Evolutionary conservation across 2,888 invertebrate species (phyloP).

Genomic region (Drosophila nigricruria): DNA sequence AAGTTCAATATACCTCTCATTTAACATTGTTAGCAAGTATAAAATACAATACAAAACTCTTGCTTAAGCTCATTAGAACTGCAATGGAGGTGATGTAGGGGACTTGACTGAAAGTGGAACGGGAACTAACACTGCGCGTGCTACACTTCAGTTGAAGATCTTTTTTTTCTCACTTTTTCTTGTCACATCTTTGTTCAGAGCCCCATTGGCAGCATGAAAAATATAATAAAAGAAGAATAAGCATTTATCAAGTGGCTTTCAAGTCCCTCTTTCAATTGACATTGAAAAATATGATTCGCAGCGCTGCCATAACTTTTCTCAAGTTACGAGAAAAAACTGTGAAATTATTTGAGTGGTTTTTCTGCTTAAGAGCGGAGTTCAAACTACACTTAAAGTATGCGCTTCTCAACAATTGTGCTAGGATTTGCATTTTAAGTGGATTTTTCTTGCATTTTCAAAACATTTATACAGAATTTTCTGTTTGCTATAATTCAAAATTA

Average conservation of each 20-base stretch:
- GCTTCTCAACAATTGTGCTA: not conserved
- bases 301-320: conserved; percentile 33
- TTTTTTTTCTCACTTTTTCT: conserved; percentile 18
- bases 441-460: not conserved
- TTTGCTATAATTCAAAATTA: not conserved
- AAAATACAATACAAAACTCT: conserved; percentile 42
- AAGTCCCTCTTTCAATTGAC: conserved; percentile 28
- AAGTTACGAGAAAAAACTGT: conserved; percentile 12
- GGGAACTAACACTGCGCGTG: conserved; percentile 40
- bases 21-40: not conserved
- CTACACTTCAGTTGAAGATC: conserved; percentile 26
- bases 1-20: not conserved
- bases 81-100: conserved; percentile 7
- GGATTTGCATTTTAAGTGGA: conserved; percentile 2
- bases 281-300: conserved; percentile 35
- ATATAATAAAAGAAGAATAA: conserved; percentile 11
- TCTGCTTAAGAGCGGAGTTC: not conserved
- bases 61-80: conserved; percentile 47
- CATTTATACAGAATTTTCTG: not conserved
- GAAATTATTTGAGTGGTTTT: conserved; percentile 12
- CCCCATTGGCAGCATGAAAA: conserved; percentile 8
- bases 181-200: conserved; percentile 24
- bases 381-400: not conserved
- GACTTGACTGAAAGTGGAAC: conserved; percentile 14
- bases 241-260: conserved; percentile 37